phyloP scores from a whole-genome alignment of 2,113 vertebrate species.

The Maccullochella peelii region DNA sequence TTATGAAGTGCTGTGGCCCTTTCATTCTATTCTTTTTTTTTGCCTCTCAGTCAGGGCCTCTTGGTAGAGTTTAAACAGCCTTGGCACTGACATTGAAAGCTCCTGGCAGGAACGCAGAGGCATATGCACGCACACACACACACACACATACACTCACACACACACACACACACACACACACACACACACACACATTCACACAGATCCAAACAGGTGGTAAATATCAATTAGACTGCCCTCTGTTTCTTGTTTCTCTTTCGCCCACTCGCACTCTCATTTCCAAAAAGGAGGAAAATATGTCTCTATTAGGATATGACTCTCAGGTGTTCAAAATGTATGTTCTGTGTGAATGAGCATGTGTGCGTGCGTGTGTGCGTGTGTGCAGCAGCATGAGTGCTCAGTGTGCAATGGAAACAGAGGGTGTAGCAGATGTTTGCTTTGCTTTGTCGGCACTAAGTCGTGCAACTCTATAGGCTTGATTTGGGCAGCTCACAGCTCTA shows the following conservation, averaged over 20 bases:
- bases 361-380: slow-evolving; percentile 28
- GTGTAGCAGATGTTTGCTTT: slow-evolving; percentile 68
- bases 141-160: slow-evolving; percentile 9
- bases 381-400: slow-evolving; percentile 4
- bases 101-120: slow-evolving; percentile 56
- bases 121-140: slow-evolving; percentile 18
- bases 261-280: slow-evolving; percentile 39
- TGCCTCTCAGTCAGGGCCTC: slow-evolving; percentile 62
- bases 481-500: slow-evolving; percentile 20
- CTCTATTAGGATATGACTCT: slow-evolving; percentile 51
- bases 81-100: slow-evolving; percentile 70
- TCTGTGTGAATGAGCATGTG: slow-evolving; percentile 16
- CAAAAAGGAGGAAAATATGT: slow-evolving; percentile 54
- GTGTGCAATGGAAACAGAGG: slow-evolving; percentile 54
- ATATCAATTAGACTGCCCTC: slow-evolving; percentile 73
- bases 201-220: slow-evolving; percentile 73
- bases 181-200: background rate
- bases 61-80: slow-evolving; percentile 68
- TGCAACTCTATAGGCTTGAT: slow-evolving; percentile 50
- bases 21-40: slow-evolving; percentile 46
- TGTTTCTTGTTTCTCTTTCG: slow-evolving; percentile 57
- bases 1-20: slow-evolving; percentile 76
- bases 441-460: slow-evolving; percentile 44
- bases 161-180: slow-evolving; percentile 15
- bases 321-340: slow-evolving; percentile 41